These are phyloP conservation scores for Acanthochromis polyacanthus DNA, from an alignment of 2,113 vertebrate genomes.

Conservation along the genomic window DNA sequence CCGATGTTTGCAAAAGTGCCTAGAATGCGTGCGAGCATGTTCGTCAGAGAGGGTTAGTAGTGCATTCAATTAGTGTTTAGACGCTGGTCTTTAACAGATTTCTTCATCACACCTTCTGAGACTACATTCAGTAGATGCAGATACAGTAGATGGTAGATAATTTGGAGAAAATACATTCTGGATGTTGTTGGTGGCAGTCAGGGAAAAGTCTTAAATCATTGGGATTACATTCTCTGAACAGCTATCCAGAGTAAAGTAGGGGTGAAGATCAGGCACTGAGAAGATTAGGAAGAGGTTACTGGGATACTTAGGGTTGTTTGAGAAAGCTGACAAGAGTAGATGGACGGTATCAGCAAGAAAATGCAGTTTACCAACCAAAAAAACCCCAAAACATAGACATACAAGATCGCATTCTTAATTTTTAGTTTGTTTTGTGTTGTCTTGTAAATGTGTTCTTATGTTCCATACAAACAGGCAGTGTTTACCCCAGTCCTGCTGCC, in stretches of 20 bases:
- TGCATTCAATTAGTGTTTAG: constrained; percentile 32
- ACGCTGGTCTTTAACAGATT: background rate
- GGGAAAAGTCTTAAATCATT: background rate
- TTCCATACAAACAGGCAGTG: no score
- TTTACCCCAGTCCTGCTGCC: no score
- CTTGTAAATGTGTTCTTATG: no score
- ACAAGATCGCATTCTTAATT: no score
- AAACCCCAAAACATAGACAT: no score
- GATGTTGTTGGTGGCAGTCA: background rate
- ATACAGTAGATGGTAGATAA: background rate
- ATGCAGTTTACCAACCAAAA: no score
- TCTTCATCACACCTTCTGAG: constrained; percentile 1
- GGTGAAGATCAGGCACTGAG: background rate
- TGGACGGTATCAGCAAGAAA: no score
- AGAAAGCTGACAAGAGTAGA: no score
- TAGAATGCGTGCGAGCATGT: constrained; percentile 23
- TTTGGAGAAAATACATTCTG: constrained; percentile 48
- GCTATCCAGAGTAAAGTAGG: background rate
- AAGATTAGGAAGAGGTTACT: background rate
- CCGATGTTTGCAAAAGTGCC: constrained; percentile 36
- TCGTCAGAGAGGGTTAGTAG: constrained; percentile 33
- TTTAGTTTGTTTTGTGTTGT: no score
- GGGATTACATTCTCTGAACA: constrained; percentile 20
- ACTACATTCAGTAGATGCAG: constrained; percentile 40
- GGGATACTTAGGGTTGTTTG: no score